Evolutionary conservation across 1,140 invertebrate species (phyloP), one percentile per base, ranked within the genome.

Genomic region (Lucilia sericata): DNA sequence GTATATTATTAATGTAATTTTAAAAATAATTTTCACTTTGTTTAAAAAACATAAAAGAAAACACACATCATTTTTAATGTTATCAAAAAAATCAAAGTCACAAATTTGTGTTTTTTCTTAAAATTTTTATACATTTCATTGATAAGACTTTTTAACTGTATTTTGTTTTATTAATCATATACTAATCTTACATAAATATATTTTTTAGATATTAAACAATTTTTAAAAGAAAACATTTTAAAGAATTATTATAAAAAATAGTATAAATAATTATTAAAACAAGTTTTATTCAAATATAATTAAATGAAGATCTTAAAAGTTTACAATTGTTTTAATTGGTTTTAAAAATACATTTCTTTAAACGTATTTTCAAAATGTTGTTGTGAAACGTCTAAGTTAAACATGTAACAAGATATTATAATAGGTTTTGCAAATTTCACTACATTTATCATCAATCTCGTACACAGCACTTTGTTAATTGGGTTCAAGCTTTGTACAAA

Each of bases 1-100:
- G 19, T 21, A 70, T 25, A 70, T 70, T 60, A 17, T 60, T 70
- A 70, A 9, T 70, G 65, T 70, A 70, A 70, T 70, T 70, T 21
- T 30, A 30, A 25, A 70, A 70, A 70, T 21, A 7, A 70, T 21
- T 70, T 70, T 70, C 65, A 70, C 5, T 70, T 70, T 7, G 55
- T n/a, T 60, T n/a, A 60, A 42, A 42, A 42, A 14, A 60, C 13
- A 60, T 14, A 70, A 70, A 19, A 70, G 12, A 13, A 70, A 70
- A 70, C n/a, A 70, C 19, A 0, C 65, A 70, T 70, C 21, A 70
- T 21, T 70, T 60, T 21, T 25, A 70, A 30, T 30, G 25, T 30
- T 30, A 21, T 0, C 9, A 25, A 25, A 70, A 70, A 12, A 25
- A 70, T 25, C 17, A 70, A 70, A 7, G 19, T 70, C 17, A 70